Evolutionary conservation across 2,888 invertebrate species (phyloP).

Genomic region (Brenthis daphne): DNA sequence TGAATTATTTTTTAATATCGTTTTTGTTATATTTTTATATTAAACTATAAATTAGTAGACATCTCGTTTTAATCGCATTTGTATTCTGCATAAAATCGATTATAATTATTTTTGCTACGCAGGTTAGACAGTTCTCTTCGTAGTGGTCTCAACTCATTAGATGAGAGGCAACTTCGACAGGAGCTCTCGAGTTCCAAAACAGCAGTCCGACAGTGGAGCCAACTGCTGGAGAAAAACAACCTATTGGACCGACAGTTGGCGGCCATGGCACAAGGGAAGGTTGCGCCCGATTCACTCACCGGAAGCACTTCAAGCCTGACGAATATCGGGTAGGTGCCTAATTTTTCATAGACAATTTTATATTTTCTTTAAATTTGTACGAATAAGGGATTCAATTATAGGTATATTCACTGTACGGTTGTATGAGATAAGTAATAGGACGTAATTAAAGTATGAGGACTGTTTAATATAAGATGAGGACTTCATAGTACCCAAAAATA

Average conservation of each 20-base stretch:
- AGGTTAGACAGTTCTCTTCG: constrained; percentile 77
- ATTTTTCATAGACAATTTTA: not conserved
- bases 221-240: constrained; percentile 73
- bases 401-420: no score
- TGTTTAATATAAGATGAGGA: no score
- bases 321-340: constrained; percentile 72
- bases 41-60: no score
- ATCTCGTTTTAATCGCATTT: no score
- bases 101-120: constrained; percentile 1
- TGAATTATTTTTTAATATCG: no score
- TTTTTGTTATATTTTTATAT: no score
- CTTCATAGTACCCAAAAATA: no score
- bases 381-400: no score
- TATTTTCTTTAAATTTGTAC: not conserved
- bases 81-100: no score
- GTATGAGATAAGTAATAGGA: no score
- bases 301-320: constrained; percentile 76
- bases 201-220: constrained; percentile 76
- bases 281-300: constrained; percentile 67
- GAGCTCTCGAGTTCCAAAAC: constrained; percentile 73
- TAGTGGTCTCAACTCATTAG: constrained; percentile 75
- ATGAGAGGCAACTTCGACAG: constrained; percentile 74
- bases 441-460: no score
- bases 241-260: constrained; percentile 71
- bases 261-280: constrained; percentile 74